Percentiles rank a stretch among this genome's conserved stretches.
phyloP scores from a whole-genome alignment of 1,140 invertebrate species.

The Drosophila miranda region DNA sequence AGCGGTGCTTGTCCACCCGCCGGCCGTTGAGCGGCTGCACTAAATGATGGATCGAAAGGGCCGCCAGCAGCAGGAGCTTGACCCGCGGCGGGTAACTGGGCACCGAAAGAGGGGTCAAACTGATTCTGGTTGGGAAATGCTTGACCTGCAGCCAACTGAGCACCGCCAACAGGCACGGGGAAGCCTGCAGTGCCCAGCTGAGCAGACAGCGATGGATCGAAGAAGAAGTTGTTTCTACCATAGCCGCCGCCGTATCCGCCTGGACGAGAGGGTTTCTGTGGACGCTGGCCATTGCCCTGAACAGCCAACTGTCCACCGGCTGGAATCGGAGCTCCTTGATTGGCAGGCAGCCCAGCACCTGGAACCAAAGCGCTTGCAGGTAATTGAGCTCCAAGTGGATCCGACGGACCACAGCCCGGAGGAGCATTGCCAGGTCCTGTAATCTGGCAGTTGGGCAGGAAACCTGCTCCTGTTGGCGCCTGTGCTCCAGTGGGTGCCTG shows the following conservation, averaged over 20 bases:
- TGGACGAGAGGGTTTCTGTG: constrained; percentile 16
- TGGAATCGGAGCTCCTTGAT: constrained; percentile 21
- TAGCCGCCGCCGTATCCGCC: constrained; percentile 25
- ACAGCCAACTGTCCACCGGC: constrained; percentile 39
- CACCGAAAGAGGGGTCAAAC: constrained; percentile 24
- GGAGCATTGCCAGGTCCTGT: constrained; percentile 25
- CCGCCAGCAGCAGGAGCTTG: constrained; percentile 30
- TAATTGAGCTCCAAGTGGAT: constrained; percentile 42
- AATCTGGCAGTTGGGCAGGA: constrained; percentile 36
- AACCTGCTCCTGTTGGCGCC: constrained; percentile 7
- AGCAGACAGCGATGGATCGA: constrained; percentile 39
- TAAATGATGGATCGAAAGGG: constrained; percentile 13
- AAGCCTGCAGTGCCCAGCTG: constrained; percentile 31
- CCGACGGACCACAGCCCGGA: constrained; percentile 36
- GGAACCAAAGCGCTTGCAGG: constrained; percentile 36
- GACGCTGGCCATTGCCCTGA: constrained; percentile 32
- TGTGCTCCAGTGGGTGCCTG: constrained; percentile 31
- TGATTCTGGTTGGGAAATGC: constrained; percentile 39
- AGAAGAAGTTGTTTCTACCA: constrained; percentile 35
- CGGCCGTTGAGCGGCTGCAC: constrained; percentile 16
- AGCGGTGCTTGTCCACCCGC: constrained; percentile 4
- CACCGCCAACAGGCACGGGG: constrained; percentile 12
- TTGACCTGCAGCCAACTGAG: constrained; percentile 11
- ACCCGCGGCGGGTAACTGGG: constrained; percentile 20
- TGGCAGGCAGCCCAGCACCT: constrained; percentile 34